phyloP scores from a whole-genome alignment of 2,113 vertebrate genomes.

The Ageneiosus marmoratus region DNA sequence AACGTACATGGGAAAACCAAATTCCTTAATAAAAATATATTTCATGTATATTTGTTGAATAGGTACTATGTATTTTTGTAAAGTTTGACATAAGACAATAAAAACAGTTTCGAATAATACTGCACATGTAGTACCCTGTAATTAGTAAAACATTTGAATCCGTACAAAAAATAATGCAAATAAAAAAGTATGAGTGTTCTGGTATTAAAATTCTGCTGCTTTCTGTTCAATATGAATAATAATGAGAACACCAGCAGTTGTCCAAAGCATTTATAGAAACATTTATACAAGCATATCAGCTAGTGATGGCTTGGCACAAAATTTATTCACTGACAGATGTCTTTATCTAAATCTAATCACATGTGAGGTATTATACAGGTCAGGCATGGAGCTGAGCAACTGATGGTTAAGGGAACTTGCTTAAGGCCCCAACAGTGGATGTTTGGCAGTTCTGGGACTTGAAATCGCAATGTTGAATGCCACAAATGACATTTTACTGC shows the following conservation, averaged over 20 bases:
- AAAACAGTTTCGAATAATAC: background rate
- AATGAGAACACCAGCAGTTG: background rate
- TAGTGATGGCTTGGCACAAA: background rate
- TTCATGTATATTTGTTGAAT: background rate
- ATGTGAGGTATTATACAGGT: background rate
- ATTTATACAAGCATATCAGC: background rate
- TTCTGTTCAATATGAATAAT: background rate
- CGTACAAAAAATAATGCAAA: background rate
- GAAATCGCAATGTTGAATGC: background rate
- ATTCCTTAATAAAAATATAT: background rate
- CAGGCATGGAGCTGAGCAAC: background rate
- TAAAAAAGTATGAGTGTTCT: background rate
- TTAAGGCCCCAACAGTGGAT: background rate
- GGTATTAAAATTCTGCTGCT: background rate
- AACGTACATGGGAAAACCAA: background rate
- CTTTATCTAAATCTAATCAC: background rate
- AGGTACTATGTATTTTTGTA: background rate
- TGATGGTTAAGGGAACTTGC: background rate
- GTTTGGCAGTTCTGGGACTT: background rate
- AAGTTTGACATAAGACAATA: background rate
- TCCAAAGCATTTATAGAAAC: background rate
- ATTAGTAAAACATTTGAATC: background rate
- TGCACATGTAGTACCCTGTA: background rate
- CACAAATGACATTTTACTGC: background rate
- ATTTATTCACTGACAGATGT: background rate